A percentile compares a stretch with the other conserved stretches of the same genome.
Evolutionary conservation across 2,797 vertebrate species (phyloP).

Genomic region (Smutsia gigantea): DNA sequence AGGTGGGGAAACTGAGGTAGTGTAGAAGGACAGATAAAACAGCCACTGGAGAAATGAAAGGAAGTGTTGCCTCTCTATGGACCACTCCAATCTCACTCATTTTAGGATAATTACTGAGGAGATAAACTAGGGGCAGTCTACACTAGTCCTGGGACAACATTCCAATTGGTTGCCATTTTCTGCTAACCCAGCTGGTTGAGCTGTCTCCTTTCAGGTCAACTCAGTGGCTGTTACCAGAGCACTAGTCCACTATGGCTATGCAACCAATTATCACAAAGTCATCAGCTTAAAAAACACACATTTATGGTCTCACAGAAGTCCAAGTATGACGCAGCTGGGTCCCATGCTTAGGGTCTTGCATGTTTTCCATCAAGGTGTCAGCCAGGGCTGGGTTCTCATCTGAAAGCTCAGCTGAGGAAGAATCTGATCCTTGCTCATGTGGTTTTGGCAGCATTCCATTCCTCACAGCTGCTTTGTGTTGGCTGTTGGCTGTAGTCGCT

Average conservation of each 20-base stretch:
- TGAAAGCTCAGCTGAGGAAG: background rate
- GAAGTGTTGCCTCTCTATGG: background rate
- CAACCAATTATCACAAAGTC: background rate
- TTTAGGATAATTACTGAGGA: background rate
- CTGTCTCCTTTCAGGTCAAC: background rate
- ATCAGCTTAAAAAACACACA: background rate
- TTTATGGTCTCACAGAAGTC: background rate
- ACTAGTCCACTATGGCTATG: background rate
- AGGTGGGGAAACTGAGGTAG: constrained; percentile 36
- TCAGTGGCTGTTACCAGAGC: background rate
- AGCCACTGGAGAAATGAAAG: background rate
- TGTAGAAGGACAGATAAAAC: background rate
- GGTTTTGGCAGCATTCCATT: background rate
- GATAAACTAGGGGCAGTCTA: background rate
- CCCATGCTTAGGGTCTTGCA: background rate
- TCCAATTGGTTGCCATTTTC: background rate
- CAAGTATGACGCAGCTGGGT: background rate
- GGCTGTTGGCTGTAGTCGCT: background rate
- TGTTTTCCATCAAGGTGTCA: background rate
- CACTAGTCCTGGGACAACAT: background rate
- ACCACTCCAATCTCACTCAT: background rate
- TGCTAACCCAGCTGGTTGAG: background rate
- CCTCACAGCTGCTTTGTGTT: background rate
- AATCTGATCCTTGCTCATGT: background rate
- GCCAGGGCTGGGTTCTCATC: background rate